These are phyloP conservation scores for Oreochromis tanganicae DNA, from an alignment of 2,113 vertebrate genomes.

Conservation along the genomic window DNA sequence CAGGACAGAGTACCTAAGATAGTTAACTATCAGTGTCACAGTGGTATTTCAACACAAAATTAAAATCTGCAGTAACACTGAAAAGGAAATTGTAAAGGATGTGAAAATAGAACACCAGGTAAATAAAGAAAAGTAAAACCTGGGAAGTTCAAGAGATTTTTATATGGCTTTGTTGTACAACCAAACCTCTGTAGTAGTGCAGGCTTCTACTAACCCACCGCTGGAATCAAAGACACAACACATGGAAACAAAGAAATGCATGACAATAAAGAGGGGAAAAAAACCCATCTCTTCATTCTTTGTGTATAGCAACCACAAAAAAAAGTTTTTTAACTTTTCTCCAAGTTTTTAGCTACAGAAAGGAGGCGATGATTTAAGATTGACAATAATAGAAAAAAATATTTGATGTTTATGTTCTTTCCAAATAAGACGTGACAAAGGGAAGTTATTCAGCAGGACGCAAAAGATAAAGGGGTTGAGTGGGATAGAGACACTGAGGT, in stretches of 20 bases:
- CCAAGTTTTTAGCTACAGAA: conserved; percentile 4
- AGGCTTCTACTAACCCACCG: background rate
- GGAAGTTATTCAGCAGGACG: background rate
- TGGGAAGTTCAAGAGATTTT: background rate
- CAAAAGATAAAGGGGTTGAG: background rate
- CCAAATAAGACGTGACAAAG: background rate
- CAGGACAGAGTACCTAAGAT: background rate
- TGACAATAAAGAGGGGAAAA: background rate
- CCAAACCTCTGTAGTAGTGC: background rate
- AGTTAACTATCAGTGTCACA: background rate
- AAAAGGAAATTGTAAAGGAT: background rate
- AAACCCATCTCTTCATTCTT: background rate
- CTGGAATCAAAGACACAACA: conserved; percentile 14
- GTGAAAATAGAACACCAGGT: background rate
- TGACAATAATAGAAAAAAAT: conserved; percentile 1
- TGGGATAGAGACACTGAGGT: background rate
- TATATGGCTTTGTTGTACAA: conserved; percentile 8
- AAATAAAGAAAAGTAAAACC: background rate
- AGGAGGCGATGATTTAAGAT: background rate
- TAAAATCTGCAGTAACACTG: background rate
- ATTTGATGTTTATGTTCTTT: background rate
- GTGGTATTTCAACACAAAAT: background rate
- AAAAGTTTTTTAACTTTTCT: background rate
- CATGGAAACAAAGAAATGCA: conserved; percentile 1
- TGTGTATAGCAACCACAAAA: background rate